phyloP scores from a whole-genome alignment of 2,797 vertebrate species.

The Coracias cyanogaster region DNA sequence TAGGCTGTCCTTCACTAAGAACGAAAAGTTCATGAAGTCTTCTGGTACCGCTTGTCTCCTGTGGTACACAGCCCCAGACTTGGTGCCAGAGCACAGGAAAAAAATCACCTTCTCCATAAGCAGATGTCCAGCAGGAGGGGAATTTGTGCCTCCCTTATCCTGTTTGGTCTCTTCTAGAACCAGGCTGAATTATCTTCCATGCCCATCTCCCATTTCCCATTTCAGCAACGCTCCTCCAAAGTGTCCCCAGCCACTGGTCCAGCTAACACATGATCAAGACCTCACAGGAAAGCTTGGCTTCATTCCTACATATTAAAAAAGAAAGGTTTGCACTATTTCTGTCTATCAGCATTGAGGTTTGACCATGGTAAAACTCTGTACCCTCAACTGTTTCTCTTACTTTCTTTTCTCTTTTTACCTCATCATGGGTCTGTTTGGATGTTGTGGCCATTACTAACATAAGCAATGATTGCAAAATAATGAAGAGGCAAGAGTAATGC shows the following conservation, averaged over 20 bases:
- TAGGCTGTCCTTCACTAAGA: neutral
- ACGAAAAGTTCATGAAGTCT: neutral
- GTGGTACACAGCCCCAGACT: neutral
- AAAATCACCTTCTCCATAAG: neutral
- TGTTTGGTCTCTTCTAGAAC: neutral
- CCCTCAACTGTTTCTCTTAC: neutral
- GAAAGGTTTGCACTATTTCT: neutral
- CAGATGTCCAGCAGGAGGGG: neutral
- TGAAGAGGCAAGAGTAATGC: neutral
- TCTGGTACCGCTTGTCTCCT: neutral
- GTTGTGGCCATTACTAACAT: neutral
- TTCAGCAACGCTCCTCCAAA: neutral
- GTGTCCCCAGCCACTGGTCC: neutral
- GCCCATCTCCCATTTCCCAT: neutral
- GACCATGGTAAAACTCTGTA: neutral
- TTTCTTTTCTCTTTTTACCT: neutral
- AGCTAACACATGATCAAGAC: neutral
- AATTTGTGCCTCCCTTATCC: neutral
- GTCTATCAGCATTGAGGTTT: neutral
- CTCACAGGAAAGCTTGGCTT: neutral
- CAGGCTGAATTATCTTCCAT: neutral
- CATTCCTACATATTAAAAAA: neutral
- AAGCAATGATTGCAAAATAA: neutral
- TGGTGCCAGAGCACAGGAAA: neutral
- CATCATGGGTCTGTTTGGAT: neutral